These are phyloP conservation scores for Pseudopodoces humilis DNA, from an alignment of 2,113 vertebrate genomes.

Conservation along the genomic window DNA sequence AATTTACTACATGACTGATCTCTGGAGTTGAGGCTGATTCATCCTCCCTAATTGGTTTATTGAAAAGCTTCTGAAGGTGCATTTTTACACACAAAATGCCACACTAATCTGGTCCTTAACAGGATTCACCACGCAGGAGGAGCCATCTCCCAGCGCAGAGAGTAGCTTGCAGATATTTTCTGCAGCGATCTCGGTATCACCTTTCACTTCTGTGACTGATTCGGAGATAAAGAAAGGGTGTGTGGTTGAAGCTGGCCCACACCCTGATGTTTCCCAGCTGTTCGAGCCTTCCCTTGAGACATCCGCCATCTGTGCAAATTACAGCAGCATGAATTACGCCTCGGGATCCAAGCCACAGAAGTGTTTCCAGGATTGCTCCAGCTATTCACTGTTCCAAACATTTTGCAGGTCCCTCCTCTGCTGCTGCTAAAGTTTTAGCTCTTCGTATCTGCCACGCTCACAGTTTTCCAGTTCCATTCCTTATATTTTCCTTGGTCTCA, in stretches of 20 bases:
- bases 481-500: slow-evolving; percentile 40
- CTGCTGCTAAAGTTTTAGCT: not conserved
- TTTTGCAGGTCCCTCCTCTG: slow-evolving; percentile 43
- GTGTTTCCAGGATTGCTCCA: slow-evolving; percentile 46
- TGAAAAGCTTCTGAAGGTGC: not conserved
- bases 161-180: not conserved
- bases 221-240: slow-evolving; percentile 5
- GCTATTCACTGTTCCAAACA: slow-evolving; percentile 36
- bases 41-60: not conserved
- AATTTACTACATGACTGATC: not conserved
- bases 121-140: not conserved
- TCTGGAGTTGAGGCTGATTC: not conserved
- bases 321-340: slow-evolving; percentile 33
- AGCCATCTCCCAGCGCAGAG: not conserved
- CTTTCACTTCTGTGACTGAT: slow-evolving; percentile 10
- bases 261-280: slow-evolving; percentile 65
- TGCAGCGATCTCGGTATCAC: not conserved
- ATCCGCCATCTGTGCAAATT: slow-evolving; percentile 17
- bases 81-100: not conserved
- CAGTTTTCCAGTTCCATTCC: slow-evolving; percentile 38
- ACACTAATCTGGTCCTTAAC: not conserved
- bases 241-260: not conserved
- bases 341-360: slow-evolving; percentile 4
- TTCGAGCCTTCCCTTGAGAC: slow-evolving; percentile 12
- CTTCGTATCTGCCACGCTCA: not conserved